Percentiles rank a stretch among this genome's conserved stretches.
phyloP scores from a whole-genome alignment of 2,888 invertebrate genomes.

The Agrenia bidenticulata region DNA sequence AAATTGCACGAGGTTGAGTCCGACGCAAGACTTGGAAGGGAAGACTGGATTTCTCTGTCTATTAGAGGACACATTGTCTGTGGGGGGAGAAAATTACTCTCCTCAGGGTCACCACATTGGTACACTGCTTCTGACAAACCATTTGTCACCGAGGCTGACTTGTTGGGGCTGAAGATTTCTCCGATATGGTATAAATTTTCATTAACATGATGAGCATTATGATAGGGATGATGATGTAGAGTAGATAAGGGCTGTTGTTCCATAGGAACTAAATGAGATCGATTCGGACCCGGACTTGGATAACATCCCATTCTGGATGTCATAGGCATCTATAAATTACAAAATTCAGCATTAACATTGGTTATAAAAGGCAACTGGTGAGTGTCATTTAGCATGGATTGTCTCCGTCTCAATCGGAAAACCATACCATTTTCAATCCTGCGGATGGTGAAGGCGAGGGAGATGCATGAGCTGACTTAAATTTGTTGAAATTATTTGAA shows the following conservation, averaged over 20 bases:
- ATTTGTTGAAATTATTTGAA: conserved; percentile 52
- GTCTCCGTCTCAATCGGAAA: no score
- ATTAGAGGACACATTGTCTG: conserved; percentile 53
- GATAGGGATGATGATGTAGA: conserved; percentile 45
- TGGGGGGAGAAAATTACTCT: conserved; percentile 48
- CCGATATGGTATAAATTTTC: conserved; percentile 53
- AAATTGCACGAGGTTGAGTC: conserved; percentile 53
- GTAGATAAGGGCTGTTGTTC: conserved; percentile 45
- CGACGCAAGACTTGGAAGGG: conserved; percentile 57
- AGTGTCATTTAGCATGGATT: no score
- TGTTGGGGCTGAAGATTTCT: conserved; percentile 52
- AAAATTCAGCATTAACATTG: neutral
- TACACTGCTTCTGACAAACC: conserved; percentile 52
- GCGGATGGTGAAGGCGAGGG: conserved; percentile 53
- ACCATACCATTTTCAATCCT: conserved; percentile 52
- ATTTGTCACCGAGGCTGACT: conserved; percentile 51
- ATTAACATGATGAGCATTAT: conserved; percentile 47
- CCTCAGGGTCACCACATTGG: conserved; percentile 53
- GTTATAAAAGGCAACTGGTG: neutral
- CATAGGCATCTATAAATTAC: conserved; percentile 48
- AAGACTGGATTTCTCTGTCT: conserved; percentile 60
- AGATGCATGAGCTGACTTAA: conserved; percentile 52
- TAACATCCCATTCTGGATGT: conserved; percentile 49
- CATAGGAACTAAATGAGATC: conserved; percentile 52
- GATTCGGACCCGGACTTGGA: conserved; percentile 52